Conservation (phyloP, 1,140 invertebrate genomes). For the Scylla paramamosain region DNA sequence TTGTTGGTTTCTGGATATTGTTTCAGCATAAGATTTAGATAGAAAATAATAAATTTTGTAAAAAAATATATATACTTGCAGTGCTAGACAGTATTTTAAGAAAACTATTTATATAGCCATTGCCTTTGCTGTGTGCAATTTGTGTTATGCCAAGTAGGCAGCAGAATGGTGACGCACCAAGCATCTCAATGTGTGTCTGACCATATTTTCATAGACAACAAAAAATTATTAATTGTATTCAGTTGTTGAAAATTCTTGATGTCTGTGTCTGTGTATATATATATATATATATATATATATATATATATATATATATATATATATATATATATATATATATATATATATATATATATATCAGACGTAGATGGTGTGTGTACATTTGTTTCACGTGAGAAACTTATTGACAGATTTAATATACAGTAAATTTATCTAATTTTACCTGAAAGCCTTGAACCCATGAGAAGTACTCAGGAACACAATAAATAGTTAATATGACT, state of each 20-base stretch:
- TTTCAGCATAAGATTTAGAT: too few relatives aligned
- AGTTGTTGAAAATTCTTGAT: background rate
- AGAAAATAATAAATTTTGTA: background rate
- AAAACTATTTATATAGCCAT: background rate
- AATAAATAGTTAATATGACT: background rate
- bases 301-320: slow-evolving; percentile 18
- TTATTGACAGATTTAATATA: background rate
- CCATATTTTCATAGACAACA: background rate
- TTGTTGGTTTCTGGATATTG: too few relatives aligned
- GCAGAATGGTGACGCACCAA: background rate
- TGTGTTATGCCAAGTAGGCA: background rate
- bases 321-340: slow-evolving; percentile 10
- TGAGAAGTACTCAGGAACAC: slow-evolving; percentile 13
- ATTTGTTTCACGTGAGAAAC: background rate
- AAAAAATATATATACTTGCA: background rate
- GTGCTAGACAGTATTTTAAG: slow-evolving; percentile 7
- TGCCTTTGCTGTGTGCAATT: background rate
- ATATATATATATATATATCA: background rate
- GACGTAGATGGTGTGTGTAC: slow-evolving; percentile 6
- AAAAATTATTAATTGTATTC: background rate
- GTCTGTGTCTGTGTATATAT: background rate
- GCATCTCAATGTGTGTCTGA: background rate
- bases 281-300: slow-evolving; percentile 26
- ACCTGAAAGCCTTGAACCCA: slow-evolving; percentile 19
- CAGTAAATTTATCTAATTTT: background rate